Base-by-base conservation (phyloP, 2,113 vertebrate species). In the Oncorhynchus clarkii region DNA sequence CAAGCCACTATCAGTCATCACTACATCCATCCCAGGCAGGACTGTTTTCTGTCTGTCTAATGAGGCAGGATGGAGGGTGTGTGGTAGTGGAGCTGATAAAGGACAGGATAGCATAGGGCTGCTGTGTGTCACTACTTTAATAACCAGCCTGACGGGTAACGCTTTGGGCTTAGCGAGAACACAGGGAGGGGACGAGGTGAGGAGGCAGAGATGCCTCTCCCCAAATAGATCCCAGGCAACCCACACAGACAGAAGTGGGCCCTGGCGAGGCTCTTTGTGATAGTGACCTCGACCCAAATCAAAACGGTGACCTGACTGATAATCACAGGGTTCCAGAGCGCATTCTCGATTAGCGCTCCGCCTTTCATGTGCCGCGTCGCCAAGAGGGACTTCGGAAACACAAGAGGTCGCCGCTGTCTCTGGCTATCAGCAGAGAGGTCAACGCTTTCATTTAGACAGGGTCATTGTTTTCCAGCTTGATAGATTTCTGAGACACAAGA, bases 231-330 rank as follows among this genome's bases (percentile, higher is more conserved):
- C 51, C 24, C 71, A 29, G 67, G 51, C 73, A 24, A 54, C 16
- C 51, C 74, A 64, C 74, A 31, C 57, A 60, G 54, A 69, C 6
- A 59, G 14, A 54, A 54, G 24, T 20, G 65, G 71, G 24, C 20
- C 0, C 59, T 62, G 9, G 24, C 48, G 48, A 59, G 51, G 75
- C 29, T 16, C 57, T 62, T 13, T 79, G 67, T 76, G 78, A 80
- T 31, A 13, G 48, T 80, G 83, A 89, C 87, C 88, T 89, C 73
- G 29, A 84, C 76, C 82, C 84, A 79, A 83, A 89, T 89, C 80
- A 84, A 84, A 86, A 79, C 75, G 0, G 45, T 34, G 77, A 90
- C 87, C 88, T 86, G 45, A 0, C 13, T 5, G 78, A 78, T 89
- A 87, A 89, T 88, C 84, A 68, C 79, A n/a, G 75, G 18, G 48